These are phyloP conservation scores for Chrosomus eos DNA, from an alignment of 2,797 vertebrate genomes.

Conservation along the genomic window DNA sequence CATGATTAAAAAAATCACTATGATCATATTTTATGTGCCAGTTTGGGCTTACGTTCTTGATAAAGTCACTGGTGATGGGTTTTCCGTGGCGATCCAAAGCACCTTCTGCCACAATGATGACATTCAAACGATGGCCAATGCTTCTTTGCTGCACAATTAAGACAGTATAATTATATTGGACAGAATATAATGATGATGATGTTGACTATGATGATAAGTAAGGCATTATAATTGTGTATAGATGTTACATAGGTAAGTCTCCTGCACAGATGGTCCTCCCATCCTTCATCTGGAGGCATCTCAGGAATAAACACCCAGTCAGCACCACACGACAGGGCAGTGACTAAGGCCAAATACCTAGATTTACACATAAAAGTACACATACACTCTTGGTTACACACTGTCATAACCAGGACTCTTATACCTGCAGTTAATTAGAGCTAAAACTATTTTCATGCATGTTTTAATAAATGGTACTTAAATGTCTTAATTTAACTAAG, in stretches of 20 bases:
- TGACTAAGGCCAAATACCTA: constrained; percentile 92
- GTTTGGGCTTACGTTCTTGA: constrained; percentile 78
- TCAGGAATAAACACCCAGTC: constrained; percentile 98
- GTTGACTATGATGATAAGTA: neutral
- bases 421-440: neutral
- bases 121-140: constrained; percentile 88
- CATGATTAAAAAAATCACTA: neutral
- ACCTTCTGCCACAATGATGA: constrained; percentile 94
- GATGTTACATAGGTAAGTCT: constrained; percentile 83
- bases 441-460: neutral
- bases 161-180: neutral
- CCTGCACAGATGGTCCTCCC: constrained; percentile 92
- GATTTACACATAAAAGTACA: constrained; percentile 11
- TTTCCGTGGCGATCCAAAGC: constrained; percentile 83
- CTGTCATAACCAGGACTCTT: neutral
- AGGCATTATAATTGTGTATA: neutral
- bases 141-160: constrained; percentile 81
- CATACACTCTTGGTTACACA: neutral
- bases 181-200: neutral
- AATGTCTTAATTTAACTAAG: neutral
- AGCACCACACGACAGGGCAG: constrained; percentile 87
- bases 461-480: too few relatives aligned
- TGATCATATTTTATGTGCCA: neutral
- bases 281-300: constrained; percentile 89
- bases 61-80: constrained; percentile 84